Base-by-base conservation (phyloP, 1,140 invertebrate genomes). In the Maniola jurtina region DNA sequence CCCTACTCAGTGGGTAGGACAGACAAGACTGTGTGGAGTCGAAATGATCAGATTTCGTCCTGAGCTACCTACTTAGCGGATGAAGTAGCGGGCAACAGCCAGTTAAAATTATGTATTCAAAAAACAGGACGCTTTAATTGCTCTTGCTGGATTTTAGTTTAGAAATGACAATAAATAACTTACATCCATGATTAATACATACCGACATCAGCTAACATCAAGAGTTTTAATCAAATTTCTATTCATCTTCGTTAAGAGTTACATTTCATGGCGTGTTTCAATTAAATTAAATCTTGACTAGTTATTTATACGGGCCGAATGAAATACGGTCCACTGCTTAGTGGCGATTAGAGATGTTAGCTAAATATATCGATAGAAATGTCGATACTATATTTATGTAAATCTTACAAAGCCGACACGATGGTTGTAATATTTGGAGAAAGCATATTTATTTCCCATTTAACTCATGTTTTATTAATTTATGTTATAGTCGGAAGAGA, bases 211-310 rank as follows among this genome's bases (percentile, higher is more conserved):
- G 60, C 66, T 63, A 66, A 66, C 60, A n/a, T 60, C 16, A 57
- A 63, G 68, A 62, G 68, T 67, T 74, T 72, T 75, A 77, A 86
- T 84, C 78, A 83, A 81, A 81, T 71, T 67, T 78, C 76, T 79
- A 88, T 88, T 84, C 74, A 81, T 88, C 83, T 84, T 86, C 80
- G 79, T 88, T 88, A 80, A 73, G 66, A 75, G 69, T 72, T 74
- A 66, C 72, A 81, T 83, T 80, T 73, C 72, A 77, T 66, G 75
- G 75, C 58, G 66, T 72, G 68, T 75, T 84, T 83, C 77, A 83
- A 87, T 86, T 84, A 80, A 83, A 87, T 87, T 86, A 84, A 87
- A 87, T 84, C 79, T 81, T 81, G 65, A 71, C 77, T 70, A 55
- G 34, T 55, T 55, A 55, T 65, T 66, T 73, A 85, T 86, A 83